These are phyloP conservation scores for Nephrotoma flavescens DNA, from an alignment of 2,888 invertebrate genomes.

Conservation along the genomic window DNA sequence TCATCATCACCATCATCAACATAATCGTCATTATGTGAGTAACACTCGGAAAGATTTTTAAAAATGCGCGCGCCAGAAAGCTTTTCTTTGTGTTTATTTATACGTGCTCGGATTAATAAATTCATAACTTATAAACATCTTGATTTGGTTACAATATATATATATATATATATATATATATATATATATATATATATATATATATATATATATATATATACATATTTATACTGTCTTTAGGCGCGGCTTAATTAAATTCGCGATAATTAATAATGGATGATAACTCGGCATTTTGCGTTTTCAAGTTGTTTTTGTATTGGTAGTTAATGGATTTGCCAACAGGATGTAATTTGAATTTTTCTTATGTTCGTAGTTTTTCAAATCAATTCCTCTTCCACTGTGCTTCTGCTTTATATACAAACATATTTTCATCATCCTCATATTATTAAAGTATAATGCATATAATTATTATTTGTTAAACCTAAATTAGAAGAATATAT, in stretches of 20 bases:
- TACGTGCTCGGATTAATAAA: no score
- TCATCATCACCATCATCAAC: neutral
- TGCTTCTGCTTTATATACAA: neutral
- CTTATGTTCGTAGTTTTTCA: neutral
- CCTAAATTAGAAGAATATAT: neutral
- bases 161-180: no score
- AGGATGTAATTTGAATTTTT: neutral
- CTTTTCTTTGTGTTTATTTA: no score
- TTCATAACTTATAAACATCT: no score
- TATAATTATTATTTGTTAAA: neutral
- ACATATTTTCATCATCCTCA: neutral
- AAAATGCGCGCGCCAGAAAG: neutral
- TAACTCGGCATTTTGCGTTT: neutral
- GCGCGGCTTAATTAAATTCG: no score
- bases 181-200: no score
- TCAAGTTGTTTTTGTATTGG: no score
- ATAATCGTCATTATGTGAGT: neutral
- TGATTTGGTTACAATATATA: no score
- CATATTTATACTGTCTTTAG: no score
- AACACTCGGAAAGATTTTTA: neutral
- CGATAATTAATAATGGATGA: neutral
- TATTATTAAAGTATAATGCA: neutral
- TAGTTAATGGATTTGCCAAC: neutral
- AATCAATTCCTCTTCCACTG: neutral
- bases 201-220: no score